phyloP scores from a whole-genome alignment of 2,888 invertebrate species.

The Dynastes grantii region DNA sequence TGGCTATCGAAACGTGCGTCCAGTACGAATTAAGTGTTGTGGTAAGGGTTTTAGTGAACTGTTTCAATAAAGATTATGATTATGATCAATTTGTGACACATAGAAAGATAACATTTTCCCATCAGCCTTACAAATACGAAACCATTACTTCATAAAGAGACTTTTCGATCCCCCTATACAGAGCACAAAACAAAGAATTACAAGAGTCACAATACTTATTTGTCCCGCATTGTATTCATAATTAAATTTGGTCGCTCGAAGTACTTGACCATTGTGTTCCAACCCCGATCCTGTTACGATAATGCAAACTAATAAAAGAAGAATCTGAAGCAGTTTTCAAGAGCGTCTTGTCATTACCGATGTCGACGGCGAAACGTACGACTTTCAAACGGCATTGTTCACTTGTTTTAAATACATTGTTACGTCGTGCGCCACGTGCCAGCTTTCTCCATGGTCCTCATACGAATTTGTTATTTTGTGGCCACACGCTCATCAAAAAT shows the following conservation, averaged over 20 bases:
- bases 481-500: slow-evolving; percentile 16
- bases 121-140: too few relatives aligned
- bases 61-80: too few relatives aligned
- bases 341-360: background rate
- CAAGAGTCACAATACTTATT: too few relatives aligned
- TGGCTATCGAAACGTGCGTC: too few relatives aligned
- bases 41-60: too few relatives aligned
- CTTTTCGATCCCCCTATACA: too few relatives aligned
- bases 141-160: too few relatives aligned
- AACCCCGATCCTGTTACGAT: too few relatives aligned
- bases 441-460: too few relatives aligned
- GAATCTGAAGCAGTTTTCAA: slow-evolving; percentile 10
- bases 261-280: slow-evolving; percentile 14
- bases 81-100: too few relatives aligned
- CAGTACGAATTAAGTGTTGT: too few relatives aligned
- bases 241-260: slow-evolving; percentile 1
- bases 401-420: slow-evolving; percentile 30
- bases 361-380: slow-evolving; percentile 2
- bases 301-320: background rate
- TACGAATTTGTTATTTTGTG: background rate
- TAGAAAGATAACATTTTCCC: too few relatives aligned
- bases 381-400: slow-evolving; percentile 29
- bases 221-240: slow-evolving; percentile 16
- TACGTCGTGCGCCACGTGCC: slow-evolving; percentile 30
- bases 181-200: background rate